Base-by-base conservation (phyloP, 2,888 invertebrate species). In the Diarsia dahlii region DNA sequence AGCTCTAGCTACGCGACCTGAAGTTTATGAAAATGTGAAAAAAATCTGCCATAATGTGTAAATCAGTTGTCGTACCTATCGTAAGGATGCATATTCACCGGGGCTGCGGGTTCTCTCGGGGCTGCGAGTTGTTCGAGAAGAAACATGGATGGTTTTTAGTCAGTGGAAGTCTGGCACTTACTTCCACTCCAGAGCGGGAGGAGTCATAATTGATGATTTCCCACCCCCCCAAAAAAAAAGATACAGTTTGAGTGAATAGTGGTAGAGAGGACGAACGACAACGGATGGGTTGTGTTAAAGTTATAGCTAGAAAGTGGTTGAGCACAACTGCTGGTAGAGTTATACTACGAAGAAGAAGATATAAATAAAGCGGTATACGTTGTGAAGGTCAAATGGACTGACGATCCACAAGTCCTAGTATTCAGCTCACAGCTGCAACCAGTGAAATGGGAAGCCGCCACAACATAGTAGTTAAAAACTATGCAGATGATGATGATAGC, bases 401-500 rank as follows among this genome's bases (percentile, higher is more conserved):
- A 28, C 1, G 13, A 2, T 58, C 18, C 39, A 6, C 13, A 28
- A 28, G 8, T 28, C 15, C 15, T 28, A 58, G 15, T 28, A 58
- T 28, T 28, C 1, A 28, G n/a, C n/a, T n/a, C n/a, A n/a, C 8
- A 9, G 18, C 3, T 58, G 28, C 58, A 58, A 28, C 28, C 9
- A 0, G 58, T 8, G 23, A 6, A 23, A 23, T 6, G 2, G 1
- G 13, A 56, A 56, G 8, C 3, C 15, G 58, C 28, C 9, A 9
- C 0, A 2, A 34, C 34, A 18, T 10, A 60, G 34, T 34, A 4
- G 60, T 18, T 60, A 60, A 34, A 34, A 34, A 60, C 6, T 45
- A 62, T n/a, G 63, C n/a, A 45, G n/a, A 63, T 45, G 45, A 45
- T 63, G 63, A 45, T 45, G 63, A 63, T 45, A 45, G 63, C 63